Conservation (phyloP, 2,113 vertebrate genomes). For the Heterotilapia buettikoferi region DNA sequence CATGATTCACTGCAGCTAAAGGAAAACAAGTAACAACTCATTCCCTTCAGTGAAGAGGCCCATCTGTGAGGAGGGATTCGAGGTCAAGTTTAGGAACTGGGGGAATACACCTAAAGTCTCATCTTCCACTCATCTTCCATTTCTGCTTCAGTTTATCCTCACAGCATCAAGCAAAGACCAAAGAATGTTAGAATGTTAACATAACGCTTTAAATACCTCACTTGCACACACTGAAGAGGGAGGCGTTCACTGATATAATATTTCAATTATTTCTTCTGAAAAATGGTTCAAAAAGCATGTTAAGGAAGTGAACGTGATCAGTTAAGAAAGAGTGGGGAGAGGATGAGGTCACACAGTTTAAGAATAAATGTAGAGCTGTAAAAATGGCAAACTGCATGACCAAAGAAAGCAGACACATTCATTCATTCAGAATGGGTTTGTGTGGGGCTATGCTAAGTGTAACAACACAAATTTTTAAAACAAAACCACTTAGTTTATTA, state of each 20-base stretch:
- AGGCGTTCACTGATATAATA: fast-evolving
- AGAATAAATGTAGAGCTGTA: not conserved
- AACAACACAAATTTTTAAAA: not conserved
- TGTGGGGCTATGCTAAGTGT: not conserved
- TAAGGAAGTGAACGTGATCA: not conserved
- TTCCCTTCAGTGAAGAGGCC: not conserved
- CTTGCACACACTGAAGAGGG: not conserved
- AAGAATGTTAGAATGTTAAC: not conserved
- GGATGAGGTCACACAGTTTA: not conserved
- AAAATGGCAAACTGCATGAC: not conserved
- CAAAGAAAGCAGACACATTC: not conserved
- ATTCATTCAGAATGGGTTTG: not conserved
- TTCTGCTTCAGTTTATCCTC: not conserved
- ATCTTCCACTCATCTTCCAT: not conserved
- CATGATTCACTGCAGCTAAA: not conserved
- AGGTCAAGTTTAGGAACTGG: not conserved
- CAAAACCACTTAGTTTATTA: not conserved
- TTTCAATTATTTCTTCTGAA: not conserved
- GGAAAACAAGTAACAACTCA: not conserved
- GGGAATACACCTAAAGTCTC: not conserved
- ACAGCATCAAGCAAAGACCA: not conserved
- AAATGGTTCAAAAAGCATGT: not conserved
- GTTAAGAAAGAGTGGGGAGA: not conserved
- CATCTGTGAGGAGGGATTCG: too few species aligned
- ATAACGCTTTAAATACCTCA: not conserved